Evolutionary conservation across 2,888 invertebrate species (phyloP), one percentile per base, ranked within the genome.

Genomic region (Philereme vetulata): DNA sequence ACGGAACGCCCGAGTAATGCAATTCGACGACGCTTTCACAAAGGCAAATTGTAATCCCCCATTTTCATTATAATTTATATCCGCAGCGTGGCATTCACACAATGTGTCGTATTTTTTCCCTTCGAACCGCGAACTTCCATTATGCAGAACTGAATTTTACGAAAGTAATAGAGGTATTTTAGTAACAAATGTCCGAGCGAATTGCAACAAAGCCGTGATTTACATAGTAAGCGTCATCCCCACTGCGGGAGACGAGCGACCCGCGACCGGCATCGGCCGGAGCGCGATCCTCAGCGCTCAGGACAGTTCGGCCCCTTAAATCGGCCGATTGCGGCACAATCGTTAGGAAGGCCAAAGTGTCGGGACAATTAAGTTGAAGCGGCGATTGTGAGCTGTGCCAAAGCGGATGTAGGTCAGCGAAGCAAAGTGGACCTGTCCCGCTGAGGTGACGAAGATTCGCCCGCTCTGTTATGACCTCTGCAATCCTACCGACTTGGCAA

Each of bases 281-380:
- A 51, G 36, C 51, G 56, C 43, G 52, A 50, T 36, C 75, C 76
- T 78, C 74, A 77, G 71, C 76, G 75, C 77, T 77, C 80, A 75
- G 80, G 81, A 77, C 76, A 77, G 60, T 60, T 56, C 65, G 72
- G 46, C 86, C 85, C 81, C 88, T 89, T 87, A 88, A 86, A 90
- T 88, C 89, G 86, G 81, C 84, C 86, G 90, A 89, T 88, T 90
- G 90, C 88, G 80, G 86, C 86, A 82, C 84, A 85, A 85, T 92
- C 90, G 90, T 91, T 92, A 92, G 88, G 88, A 87, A 83, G 83
- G 86, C 82, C 87, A 81, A 85, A 91, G 92, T 91, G 91, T 89
- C 90, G 88, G 85, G 84, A 92, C 90, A 92, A 92, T 92, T 92
- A 92, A 91, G 90, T 88, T 90, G 90, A 90, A 91, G 91, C 91